Conservation (phyloP, 2,888 invertebrate genomes). For the Cheilosia impressa region DNA sequence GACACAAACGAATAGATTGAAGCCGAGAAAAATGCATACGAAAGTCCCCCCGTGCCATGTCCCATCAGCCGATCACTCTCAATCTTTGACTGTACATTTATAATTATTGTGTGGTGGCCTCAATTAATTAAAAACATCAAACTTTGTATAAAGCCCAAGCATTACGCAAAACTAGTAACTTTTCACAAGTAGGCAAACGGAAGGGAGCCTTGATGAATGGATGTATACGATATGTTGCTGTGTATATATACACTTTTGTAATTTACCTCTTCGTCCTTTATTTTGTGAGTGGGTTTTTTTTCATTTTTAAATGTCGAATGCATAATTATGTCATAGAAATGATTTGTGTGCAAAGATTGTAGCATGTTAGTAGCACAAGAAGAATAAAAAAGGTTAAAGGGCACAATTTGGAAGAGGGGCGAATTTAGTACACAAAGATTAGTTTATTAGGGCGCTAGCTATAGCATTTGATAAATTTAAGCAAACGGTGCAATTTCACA, state of each 20-base stretch:
- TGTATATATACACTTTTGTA: neutral
- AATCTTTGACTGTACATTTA: neutral
- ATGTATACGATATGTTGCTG: neutral
- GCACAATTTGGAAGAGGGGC: neutral
- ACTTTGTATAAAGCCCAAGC: too few species aligned
- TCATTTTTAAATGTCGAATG: neutral
- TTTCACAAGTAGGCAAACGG: too few species aligned
- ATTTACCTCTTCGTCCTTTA: neutral
- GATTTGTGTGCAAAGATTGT: conserved; percentile 16
- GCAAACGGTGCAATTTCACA: neutral
- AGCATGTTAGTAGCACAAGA: conserved; percentile 16
- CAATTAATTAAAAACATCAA: too few species aligned
- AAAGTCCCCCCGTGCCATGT: too few species aligned
- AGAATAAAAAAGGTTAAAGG: neutral
- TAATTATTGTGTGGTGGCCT: neutral
- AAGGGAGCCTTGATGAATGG: too few species aligned
- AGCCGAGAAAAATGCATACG: too few species aligned
- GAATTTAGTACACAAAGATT: neutral
- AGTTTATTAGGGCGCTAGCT: neutral
- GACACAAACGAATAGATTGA: too few species aligned
- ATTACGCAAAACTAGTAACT: too few species aligned
- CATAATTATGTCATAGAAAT: conserved; percentile 16
- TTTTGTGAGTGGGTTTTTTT: neutral
- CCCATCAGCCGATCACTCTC: neutral
- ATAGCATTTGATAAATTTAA: neutral